phyloP scores from a whole-genome alignment of 2,113 vertebrate genomes.

The Plecotus auritus region DNA sequence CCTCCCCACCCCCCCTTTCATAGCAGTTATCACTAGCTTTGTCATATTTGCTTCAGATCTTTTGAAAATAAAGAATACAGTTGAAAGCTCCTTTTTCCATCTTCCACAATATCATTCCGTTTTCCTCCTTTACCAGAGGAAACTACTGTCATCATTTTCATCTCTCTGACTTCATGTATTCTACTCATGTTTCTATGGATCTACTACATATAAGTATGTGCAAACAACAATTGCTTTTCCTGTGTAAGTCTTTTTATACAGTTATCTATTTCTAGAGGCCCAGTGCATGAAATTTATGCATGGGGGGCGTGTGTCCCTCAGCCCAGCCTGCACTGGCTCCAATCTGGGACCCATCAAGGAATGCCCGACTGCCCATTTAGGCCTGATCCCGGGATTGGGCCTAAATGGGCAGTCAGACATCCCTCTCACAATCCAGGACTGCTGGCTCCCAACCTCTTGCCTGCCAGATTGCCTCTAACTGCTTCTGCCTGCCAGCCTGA shows the following conservation, averaged over 20 bases:
- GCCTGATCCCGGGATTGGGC: no score
- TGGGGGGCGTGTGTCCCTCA: no score
- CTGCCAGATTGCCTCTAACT: no score
- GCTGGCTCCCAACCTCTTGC: no score
- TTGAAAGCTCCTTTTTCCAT: not conserved
- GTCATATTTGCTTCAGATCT: not conserved
- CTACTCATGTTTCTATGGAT: not conserved
- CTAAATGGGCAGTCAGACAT: no score
- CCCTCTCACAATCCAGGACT: no score
- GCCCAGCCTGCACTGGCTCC: no score
- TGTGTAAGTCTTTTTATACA: not conserved
- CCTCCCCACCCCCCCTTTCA: rapidly evolving
- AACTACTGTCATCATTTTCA: not conserved
- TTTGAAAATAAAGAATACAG: not conserved
- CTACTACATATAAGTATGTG: not conserved
- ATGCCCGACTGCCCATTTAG: no score
- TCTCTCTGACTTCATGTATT: not conserved
- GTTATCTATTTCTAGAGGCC: not conserved
- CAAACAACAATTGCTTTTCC: not conserved
- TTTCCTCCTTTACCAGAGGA: not conserved
- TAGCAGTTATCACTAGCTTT: not conserved
- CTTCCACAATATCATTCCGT: not conserved
- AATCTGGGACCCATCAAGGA: no score
- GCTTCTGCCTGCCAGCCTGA: no score
- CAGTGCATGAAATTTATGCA: no score